A percentile compares a stretch with the other conserved stretches of the same genome.
These are phyloP conservation scores for Sisyra terminalis DNA, from an alignment of 2,888 invertebrate species.

Conservation along the genomic window DNA sequence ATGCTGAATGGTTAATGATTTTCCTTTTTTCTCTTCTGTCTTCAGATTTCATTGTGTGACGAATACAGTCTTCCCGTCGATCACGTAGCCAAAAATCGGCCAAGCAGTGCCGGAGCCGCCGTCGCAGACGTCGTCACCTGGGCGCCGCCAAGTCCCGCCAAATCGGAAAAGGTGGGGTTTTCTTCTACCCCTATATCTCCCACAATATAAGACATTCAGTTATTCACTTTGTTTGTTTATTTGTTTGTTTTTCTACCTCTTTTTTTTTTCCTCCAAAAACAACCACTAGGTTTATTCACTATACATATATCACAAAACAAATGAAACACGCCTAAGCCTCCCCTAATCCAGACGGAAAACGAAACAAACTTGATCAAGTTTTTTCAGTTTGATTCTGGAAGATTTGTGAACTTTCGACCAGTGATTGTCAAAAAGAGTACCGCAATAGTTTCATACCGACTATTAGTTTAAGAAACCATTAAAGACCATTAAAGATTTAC, in stretches of 20 bases:
- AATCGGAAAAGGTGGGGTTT: conserved; percentile 2
- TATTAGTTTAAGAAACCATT: no score
- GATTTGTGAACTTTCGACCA: not conserved
- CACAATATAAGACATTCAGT: not conserved
- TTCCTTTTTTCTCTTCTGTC: conserved; percentile 16
- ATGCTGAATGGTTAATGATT: no score
- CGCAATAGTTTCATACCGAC: no score
- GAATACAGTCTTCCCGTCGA: conserved; percentile 78
- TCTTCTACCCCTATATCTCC: not conserved
- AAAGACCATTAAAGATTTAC: no score
- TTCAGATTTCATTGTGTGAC: conserved; percentile 71
- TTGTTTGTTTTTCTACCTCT: no score
- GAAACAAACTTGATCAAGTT: not conserved
- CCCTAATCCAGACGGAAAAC: not conserved
- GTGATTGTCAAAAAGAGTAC: no score
- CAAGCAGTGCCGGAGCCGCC: conserved; percentile 38
- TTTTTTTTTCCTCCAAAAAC: no score
- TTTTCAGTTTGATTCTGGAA: not conserved
- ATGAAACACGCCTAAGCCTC: not conserved
- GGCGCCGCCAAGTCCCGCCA: conserved; percentile 32
- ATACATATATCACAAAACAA: not conserved
- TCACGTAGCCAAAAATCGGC: conserved; percentile 53
- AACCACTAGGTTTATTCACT: not conserved
- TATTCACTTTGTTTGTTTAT: not conserved
- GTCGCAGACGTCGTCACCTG: conserved; percentile 47